Conservation (phyloP, 2,888 invertebrate species). For the Eristalis arbustorum region DNA sequence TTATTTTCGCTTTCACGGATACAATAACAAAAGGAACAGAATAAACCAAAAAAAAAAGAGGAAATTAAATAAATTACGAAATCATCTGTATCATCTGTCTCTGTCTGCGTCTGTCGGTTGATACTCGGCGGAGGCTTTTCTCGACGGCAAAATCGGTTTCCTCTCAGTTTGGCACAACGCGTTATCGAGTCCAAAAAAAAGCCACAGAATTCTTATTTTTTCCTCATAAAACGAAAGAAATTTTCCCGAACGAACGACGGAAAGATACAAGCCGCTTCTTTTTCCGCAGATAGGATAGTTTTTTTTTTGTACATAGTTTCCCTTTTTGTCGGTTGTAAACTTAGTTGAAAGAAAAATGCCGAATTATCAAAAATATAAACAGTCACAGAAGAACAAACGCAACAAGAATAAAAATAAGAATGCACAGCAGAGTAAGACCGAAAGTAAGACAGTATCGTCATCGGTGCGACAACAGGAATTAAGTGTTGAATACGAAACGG, state of each 20-base stretch:
- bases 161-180: conserved; percentile 62
- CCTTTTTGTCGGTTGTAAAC: neutral
- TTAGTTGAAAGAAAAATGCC: conserved; percentile 74
- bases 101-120: conserved; percentile 27
- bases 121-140: conserved; percentile 43
- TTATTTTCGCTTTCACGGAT: conserved; percentile 58
- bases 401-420: conserved; percentile 76
- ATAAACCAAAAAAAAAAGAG: neutral
- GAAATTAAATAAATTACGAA: conserved; percentile 54
- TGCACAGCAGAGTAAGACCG: conserved; percentile 74
- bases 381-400: conserved; percentile 74
- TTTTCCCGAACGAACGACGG: conserved; percentile 51
- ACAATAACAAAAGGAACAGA: conserved; percentile 40
- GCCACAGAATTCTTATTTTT: neutral
- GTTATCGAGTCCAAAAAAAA: conserved; percentile 63
- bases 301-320: conserved; percentile 9
- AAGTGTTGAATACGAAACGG: conserved; percentile 24
- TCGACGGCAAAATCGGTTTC: conserved; percentile 49
- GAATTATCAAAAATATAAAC: conserved; percentile 75
- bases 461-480: conserved; percentile 53
- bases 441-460: conserved; percentile 55
- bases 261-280: neutral
- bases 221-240: conserved; percentile 7
- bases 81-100: conserved; percentile 36
- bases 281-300: conserved; percentile 11